Percentiles rank a stretch among this genome's conserved stretches.
These are phyloP conservation scores for Dunckerocampus dactyliophorus DNA, from an alignment of 2,113 vertebrate genomes.

Conservation along the genomic window DNA sequence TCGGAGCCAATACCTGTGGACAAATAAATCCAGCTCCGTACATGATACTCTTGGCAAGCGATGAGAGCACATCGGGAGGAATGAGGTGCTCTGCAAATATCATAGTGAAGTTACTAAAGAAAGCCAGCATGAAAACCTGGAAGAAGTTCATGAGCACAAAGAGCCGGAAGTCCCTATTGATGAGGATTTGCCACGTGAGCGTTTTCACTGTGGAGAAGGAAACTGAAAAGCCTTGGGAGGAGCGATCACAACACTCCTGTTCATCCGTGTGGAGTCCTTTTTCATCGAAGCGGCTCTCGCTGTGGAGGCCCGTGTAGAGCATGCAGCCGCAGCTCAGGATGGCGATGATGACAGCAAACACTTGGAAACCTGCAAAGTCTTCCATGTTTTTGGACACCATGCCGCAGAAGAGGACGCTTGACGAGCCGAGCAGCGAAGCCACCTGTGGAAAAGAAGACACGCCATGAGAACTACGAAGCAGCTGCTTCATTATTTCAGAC, in stretches of 20 bases:
- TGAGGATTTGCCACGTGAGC: conserved; percentile 78
- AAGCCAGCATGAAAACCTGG: conserved; percentile 84
- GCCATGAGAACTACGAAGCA: neutral
- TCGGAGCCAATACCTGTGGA: conserved; percentile 76
- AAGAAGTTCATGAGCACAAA: conserved; percentile 90
- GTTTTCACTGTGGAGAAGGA: conserved; percentile 68
- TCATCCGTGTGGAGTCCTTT: conserved; percentile 21
- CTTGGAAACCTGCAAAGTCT: conserved; percentile 77
- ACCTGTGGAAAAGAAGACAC: conserved; percentile 39
- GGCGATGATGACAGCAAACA: conserved; percentile 64
- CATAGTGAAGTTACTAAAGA: conserved; percentile 89
- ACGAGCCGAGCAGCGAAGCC: conserved; percentile 78
- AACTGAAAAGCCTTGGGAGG: conserved; percentile 18
- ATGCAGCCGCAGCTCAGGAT: conserved; percentile 76
- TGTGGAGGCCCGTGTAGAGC: conserved; percentile 77
- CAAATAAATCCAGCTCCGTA: conserved; percentile 88
- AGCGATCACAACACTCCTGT: neutral
- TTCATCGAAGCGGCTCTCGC: conserved; percentile 71
- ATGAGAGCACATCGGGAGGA: conserved; percentile 75
- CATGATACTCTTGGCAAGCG: conserved; percentile 80
- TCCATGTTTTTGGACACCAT: conserved; percentile 83
- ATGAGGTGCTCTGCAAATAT: conserved; percentile 87
- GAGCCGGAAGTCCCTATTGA: conserved; percentile 78
- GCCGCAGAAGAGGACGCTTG: conserved; percentile 81
- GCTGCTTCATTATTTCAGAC: neutral